A percentile compares a stretch with the other conserved stretches of the same genome.
Evolutionary conservation across 2,113 vertebrate species (phyloP).

Genomic region (Oreochromis spilurus): DNA sequence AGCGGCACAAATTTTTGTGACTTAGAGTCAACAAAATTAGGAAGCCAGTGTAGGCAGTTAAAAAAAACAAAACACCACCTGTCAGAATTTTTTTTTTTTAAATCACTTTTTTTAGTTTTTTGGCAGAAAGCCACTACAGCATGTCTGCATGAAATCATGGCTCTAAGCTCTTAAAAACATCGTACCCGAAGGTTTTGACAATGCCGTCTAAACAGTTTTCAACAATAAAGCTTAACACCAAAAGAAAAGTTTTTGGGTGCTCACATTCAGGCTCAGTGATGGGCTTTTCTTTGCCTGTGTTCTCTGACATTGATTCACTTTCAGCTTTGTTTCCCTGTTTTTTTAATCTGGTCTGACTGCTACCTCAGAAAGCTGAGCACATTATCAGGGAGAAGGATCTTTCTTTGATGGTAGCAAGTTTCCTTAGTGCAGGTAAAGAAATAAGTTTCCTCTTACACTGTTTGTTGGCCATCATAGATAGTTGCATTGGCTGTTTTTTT

Average conservation of each 20-base stretch:
- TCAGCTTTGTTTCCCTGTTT: neutral
- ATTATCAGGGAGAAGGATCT: neutral
- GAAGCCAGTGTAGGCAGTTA: neutral
- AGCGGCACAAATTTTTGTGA: neutral
- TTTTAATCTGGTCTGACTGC: neutral
- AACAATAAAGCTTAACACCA: neutral
- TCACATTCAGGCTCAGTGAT: neutral
- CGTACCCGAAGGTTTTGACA: neutral
- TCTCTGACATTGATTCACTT: neutral
- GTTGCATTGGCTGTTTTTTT: neutral
- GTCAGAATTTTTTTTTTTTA: neutral
- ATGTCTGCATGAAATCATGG: neutral
- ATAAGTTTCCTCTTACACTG: neutral
- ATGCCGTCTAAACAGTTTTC: neutral
- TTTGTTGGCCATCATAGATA: conserved; percentile 16
- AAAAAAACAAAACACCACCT: neutral
- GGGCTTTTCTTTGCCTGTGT: neutral
- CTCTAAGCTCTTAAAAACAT: neutral
- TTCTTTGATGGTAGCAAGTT: conserved; percentile 6
- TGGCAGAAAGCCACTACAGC: neutral
- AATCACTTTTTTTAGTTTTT: neutral
- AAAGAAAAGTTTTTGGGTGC: neutral
- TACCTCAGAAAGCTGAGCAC: neutral
- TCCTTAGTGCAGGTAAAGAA: neutral
- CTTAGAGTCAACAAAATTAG: conserved; percentile 8